Evolutionary conservation across 2,797 vertebrate genomes (phyloP).

Genomic region (Melanotaenia trifasciata): DNA sequence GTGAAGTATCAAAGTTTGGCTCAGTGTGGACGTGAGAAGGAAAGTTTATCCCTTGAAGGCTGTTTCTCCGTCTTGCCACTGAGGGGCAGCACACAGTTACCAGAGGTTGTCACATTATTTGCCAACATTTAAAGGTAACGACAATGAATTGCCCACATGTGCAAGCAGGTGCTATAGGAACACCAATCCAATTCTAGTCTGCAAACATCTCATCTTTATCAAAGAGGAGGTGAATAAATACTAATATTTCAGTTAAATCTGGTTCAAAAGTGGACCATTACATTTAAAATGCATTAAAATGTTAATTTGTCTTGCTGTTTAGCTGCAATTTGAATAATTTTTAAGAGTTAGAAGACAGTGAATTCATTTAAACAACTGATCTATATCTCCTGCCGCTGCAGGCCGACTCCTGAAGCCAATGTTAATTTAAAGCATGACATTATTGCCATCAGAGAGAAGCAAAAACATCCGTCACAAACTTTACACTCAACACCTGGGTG

Average conservation of each 20-base stretch:
- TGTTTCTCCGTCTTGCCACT: constrained; percentile 68
- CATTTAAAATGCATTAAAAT: constrained; percentile 68
- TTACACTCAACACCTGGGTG: not conserved
- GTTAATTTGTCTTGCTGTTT: constrained; percentile 54
- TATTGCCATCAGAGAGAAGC: not conserved
- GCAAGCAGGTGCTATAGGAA: constrained; percentile 41
- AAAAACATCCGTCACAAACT: not conserved
- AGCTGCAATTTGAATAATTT: constrained; percentile 31
- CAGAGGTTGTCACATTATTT: constrained; percentile 70
- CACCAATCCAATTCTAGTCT: constrained; percentile 56
- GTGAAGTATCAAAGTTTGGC: constrained; percentile 62
- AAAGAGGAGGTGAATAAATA: constrained; percentile 62
- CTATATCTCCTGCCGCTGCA: constrained; percentile 33
- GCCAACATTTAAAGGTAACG: constrained; percentile 66
- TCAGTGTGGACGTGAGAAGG: constrained; percentile 22
- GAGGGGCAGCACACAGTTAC: constrained; percentile 83
- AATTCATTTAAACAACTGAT: constrained; percentile 45
- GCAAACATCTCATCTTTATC: constrained; percentile 61
- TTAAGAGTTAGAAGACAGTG: constrained; percentile 37
- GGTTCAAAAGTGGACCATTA: constrained; percentile 54
- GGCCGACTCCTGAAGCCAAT: constrained; percentile 1
- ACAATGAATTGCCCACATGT: constrained; percentile 35
- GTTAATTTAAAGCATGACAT: not conserved
- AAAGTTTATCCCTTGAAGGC: constrained; percentile 1
- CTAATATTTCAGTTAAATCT: constrained; percentile 58